Conservation (phyloP, 2,888 invertebrate species). For the Drosophila paucipuncta region DNA sequence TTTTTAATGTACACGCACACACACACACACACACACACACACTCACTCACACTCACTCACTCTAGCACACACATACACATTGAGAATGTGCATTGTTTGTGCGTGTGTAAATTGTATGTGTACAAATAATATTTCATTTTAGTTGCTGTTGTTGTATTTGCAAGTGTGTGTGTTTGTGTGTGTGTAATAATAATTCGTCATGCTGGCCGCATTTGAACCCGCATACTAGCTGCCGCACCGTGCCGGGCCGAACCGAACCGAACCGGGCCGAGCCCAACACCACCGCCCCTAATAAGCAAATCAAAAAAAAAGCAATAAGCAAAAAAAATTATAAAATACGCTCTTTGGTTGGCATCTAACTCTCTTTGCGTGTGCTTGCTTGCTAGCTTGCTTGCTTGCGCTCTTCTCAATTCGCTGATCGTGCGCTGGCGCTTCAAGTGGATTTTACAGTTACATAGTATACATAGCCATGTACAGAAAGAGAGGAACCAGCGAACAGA, state of each 20-base stretch:
- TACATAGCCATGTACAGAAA: conserved; percentile 27
- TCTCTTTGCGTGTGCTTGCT: conserved; percentile 33
- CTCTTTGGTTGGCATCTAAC: conserved; percentile 43
- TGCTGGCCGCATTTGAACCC: conserved; percentile 79
- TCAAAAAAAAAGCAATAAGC: conserved; percentile 18
- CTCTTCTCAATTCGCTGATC: conserved; percentile 53
- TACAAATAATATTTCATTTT: conserved; percentile 69
- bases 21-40: conserved; percentile 4
- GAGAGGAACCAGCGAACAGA: conserved; percentile 16
- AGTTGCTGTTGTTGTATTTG: conserved; percentile 35
- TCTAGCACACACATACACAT: conserved; percentile 21
- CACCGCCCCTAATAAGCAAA: conserved; percentile 75
- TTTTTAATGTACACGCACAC: conserved; percentile 39
- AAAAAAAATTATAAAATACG: conserved; percentile 20
- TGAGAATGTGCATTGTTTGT: conserved; percentile 64
- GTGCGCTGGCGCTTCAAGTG: conserved; percentile 68
- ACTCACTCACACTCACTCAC: not conserved
- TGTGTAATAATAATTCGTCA: conserved; percentile 71
- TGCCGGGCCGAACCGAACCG: conserved; percentile 41
- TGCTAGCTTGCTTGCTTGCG: conserved; percentile 6
- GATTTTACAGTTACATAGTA: conserved; percentile 74
- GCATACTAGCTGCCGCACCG: conserved; percentile 69
- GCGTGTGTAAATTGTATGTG: conserved; percentile 43
- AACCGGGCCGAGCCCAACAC: conserved; percentile 62
- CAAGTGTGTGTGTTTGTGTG: conserved; percentile 61